Percentiles rank a stretch among this genome's conserved stretches.
Evolutionary conservation across 2,113 vertebrate genomes (phyloP).

Genomic region (zebrafish (Danio rerio)): DNA sequence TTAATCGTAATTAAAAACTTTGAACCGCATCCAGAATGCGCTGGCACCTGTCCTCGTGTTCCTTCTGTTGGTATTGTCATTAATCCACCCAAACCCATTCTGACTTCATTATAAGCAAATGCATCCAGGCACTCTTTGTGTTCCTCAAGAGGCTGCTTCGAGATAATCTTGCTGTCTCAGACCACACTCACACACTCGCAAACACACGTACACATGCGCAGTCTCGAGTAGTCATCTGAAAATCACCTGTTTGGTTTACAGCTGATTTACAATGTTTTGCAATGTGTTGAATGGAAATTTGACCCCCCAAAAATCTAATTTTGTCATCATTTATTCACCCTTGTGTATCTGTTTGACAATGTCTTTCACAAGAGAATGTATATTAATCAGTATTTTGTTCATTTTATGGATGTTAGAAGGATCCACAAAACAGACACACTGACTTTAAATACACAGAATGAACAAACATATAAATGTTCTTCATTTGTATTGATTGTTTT

Average conservation of each 20-base stretch:
- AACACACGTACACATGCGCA: neutral
- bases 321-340: neutral
- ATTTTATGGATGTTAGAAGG: neutral
- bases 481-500: too few species aligned
- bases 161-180: constrained; percentile 20
- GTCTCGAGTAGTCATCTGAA: neutral
- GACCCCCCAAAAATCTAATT: neutral
- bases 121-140: constrained; percentile 48
- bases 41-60: constrained; percentile 51
- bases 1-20: constrained; percentile 60
- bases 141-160: constrained; percentile 50
- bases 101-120: constrained; percentile 50
- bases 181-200: neutral
- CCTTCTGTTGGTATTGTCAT: constrained; percentile 58
- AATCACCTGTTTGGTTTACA: constrained; percentile 9
- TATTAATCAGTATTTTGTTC: neutral
- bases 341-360: neutral
- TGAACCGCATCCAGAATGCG: constrained; percentile 48
- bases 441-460: neutral
- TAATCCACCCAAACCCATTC: constrained; percentile 57
- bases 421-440: neutral
- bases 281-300: neutral
- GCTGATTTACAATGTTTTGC: neutral
- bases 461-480: neutral
- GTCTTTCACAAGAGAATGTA: neutral